Conservation (phyloP, 1,140 invertebrate species). For the Cherax destructor region DNA sequence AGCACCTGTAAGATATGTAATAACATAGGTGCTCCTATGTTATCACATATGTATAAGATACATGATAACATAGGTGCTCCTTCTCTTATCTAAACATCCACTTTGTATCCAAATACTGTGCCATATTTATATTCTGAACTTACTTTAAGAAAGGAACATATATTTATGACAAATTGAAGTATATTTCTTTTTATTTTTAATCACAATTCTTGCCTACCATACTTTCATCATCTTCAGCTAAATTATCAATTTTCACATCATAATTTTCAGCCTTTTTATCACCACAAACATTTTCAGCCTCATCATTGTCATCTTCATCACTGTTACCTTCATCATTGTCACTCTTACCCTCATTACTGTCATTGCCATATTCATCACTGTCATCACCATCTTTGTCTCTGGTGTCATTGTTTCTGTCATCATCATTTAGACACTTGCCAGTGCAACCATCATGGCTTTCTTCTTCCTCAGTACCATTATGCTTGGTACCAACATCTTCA, state of each 20-base stretch:
- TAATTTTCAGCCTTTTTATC: background rate
- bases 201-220: too few relatives aligned
- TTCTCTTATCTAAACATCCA: too few relatives aligned
- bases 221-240: too few relatives aligned
- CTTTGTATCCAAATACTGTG: too few relatives aligned
- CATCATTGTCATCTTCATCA: slow-evolving; percentile 2
- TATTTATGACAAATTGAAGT: too few relatives aligned
- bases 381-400: background rate
- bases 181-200: too few relatives aligned
- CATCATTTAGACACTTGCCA: background rate
- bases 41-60: too few relatives aligned
- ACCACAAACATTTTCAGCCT: background rate
- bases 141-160: too few relatives aligned
- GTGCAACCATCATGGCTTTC: background rate
- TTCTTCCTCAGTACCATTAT: background rate
- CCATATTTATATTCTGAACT: too few relatives aligned
- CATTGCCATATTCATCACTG: background rate
- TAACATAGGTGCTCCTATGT: too few relatives aligned
- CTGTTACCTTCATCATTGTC: background rate
- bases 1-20: too few relatives aligned
- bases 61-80: too few relatives aligned
- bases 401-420: background rate
- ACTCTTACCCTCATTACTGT: background rate
- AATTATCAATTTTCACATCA: background rate
- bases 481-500: background rate